Conservation (phyloP, 2,797 vertebrate genomes). For the Carcharodon carcharias region DNA sequence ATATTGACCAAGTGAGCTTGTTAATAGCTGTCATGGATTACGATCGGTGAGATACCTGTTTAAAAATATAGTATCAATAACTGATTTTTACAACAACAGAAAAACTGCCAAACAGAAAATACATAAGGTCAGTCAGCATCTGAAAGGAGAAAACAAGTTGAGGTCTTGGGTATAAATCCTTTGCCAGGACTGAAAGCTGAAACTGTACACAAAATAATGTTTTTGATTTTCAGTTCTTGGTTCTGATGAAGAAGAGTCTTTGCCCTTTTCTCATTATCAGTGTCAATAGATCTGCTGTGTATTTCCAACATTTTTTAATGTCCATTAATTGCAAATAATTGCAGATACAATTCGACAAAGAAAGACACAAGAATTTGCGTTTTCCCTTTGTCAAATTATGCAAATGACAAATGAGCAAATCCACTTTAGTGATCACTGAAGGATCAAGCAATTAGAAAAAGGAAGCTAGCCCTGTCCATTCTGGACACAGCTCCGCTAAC, state of each 20-base stretch:
- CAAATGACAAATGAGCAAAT: neutral
- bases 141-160: conserved; percentile 48
- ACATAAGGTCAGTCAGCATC: conserved; percentile 47
- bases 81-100: conserved; percentile 35
- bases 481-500: neutral
- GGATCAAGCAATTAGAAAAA: neutral
- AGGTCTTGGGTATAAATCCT: neutral
- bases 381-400: neutral
- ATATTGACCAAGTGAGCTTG: conserved; percentile 94
- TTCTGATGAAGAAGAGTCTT: conserved; percentile 45
- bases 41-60: conserved; percentile 76
- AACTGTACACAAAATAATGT: neutral
- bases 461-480: neutral
- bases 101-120: neutral
- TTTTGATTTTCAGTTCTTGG: neutral
- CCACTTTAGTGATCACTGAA: neutral
- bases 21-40: conserved; percentile 98
- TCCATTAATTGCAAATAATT: neutral
- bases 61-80: conserved; percentile 42
- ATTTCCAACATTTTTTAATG: neutral
- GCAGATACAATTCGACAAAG: neutral
- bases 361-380: neutral
- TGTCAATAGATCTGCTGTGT: neutral
- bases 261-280: conserved; percentile 34
- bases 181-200: neutral